Conservation (phyloP, 2,113 vertebrate genomes). For the human region DNA sequence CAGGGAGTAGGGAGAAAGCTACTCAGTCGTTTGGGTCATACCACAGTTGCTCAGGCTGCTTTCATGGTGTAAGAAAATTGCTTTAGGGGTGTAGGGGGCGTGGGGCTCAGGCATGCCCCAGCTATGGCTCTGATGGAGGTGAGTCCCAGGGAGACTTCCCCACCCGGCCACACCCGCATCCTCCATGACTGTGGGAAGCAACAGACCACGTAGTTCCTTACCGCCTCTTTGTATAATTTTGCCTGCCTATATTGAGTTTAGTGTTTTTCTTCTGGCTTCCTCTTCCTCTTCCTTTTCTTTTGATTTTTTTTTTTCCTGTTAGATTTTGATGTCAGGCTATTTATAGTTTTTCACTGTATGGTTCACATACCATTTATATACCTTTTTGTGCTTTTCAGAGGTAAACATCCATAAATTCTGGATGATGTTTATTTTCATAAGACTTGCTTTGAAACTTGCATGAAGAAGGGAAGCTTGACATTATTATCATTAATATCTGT, state of each 20-base stretch:
- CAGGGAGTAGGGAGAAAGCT: neutral
- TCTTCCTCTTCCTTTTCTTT: slow-evolving; percentile 77
- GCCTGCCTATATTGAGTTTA: slow-evolving; percentile 12
- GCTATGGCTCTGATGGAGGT: neutral
- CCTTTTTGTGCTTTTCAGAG: slow-evolving; percentile 8
- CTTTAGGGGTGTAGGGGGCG: neutral
- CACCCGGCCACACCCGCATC: neutral
- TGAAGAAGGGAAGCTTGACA: neutral
- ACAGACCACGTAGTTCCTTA: neutral
- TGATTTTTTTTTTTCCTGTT: slow-evolving; percentile 45
- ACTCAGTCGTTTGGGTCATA: neutral
- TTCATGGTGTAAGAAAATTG: neutral
- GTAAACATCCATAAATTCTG: neutral
- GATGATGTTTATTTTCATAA: slow-evolving; percentile 48
- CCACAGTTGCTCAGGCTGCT: neutral
- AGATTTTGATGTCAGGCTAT: slow-evolving; percentile 68
- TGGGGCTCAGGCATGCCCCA: neutral
- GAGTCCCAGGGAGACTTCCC: neutral
- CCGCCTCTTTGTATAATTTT: neutral
- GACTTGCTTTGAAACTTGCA: slow-evolving; percentile 47
- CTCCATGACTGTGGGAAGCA: slow-evolving; percentile 40
- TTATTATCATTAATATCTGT: neutral
- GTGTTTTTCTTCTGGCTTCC: slow-evolving; percentile 69
- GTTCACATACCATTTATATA: neutral
- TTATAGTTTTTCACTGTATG: slow-evolving; percentile 54